phyloP scores from a whole-genome alignment of 2,888 invertebrate species.

The Cryptophagus acutangulus region DNA sequence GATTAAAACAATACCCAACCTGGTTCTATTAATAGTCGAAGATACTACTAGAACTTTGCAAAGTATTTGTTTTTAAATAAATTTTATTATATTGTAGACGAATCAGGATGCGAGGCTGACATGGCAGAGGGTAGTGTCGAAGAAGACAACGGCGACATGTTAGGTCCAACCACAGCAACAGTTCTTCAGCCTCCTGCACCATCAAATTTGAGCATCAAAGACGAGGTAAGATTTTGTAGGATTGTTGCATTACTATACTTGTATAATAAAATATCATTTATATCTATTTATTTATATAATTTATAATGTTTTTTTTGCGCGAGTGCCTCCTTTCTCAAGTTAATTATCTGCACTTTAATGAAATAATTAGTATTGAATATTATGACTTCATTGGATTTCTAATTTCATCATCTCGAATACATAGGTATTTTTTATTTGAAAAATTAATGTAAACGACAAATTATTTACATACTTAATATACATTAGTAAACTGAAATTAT shows the following conservation, averaged over 20 bases:
- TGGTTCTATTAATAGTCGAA: no score
- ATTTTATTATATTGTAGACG: slow-evolving; percentile 54
- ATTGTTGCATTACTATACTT: background rate
- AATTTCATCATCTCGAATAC: slow-evolving; percentile 32
- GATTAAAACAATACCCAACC: no score
- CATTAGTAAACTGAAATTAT: no score
- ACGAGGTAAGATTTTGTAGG: slow-evolving; percentile 48
- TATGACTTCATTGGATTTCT: slow-evolving; percentile 34
- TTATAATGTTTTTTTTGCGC: no score
- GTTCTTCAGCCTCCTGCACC: slow-evolving; percentile 51
- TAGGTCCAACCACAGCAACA: slow-evolving; percentile 53
- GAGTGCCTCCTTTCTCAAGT: slow-evolving; percentile 5
- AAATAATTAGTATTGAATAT: slow-evolving; percentile 26
- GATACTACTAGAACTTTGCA: no score
- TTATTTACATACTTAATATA: slow-evolving; percentile 2
- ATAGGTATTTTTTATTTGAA: slow-evolving; percentile 4
- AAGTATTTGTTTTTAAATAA: slow-evolving; percentile 6
- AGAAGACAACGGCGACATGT: slow-evolving; percentile 58
- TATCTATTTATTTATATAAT: background rate
- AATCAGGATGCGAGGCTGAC: slow-evolving; percentile 81
- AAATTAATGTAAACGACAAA: slow-evolving; percentile 6
- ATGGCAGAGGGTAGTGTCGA: slow-evolving; percentile 72
- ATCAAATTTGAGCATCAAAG: slow-evolving; percentile 46
- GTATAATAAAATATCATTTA: background rate
- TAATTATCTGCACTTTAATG: slow-evolving; percentile 22